phyloP scores from a whole-genome alignment of 2,797 vertebrate species.

The Tauraco hartlaubi region DNA sequence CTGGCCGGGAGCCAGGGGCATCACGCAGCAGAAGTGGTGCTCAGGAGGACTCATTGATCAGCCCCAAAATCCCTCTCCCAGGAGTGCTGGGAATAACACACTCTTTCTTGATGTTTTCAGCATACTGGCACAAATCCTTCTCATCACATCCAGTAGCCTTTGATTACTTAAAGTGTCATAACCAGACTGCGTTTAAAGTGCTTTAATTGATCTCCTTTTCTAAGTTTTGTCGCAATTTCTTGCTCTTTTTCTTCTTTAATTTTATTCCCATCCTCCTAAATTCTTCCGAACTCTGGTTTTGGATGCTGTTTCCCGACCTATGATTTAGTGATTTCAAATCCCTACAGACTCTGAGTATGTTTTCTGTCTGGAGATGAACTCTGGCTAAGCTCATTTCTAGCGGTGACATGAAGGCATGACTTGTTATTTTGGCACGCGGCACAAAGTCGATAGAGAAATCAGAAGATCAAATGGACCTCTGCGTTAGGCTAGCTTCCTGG shows the following conservation, averaged over 20 bases:
- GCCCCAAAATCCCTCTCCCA: not conserved
- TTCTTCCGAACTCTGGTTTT: not conserved
- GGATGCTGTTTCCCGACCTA: not conserved
- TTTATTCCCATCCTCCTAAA: not conserved
- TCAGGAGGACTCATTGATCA: not conserved
- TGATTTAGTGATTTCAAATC: constrained; percentile 53
- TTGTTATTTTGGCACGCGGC: constrained; percentile 53
- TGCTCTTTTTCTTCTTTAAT: not conserved
- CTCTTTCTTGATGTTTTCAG: not conserved
- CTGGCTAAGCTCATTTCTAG: constrained; percentile 64
- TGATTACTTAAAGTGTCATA: not conserved
- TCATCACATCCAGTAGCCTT: not conserved
- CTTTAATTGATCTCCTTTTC: not conserved
- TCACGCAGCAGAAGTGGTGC: not conserved
- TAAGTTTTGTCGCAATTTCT: not conserved
- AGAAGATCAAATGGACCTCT: constrained; percentile 56
- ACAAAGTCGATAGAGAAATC: constrained; percentile 53
- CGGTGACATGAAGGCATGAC: constrained; percentile 49
- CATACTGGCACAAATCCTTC: not conserved
- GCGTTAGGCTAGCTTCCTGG: constrained; percentile 51
- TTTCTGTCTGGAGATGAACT: constrained; percentile 56
- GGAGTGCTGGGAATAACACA: not conserved
- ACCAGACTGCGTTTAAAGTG: not conserved
- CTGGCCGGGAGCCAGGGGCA: not conserved
- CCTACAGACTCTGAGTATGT: constrained; percentile 25